A percentile compares a stretch with the other conserved stretches of the same genome.
These are phyloP conservation scores for Acleris literana DNA, from an alignment of 2,888 invertebrate species.

Conservation along the genomic window DNA sequence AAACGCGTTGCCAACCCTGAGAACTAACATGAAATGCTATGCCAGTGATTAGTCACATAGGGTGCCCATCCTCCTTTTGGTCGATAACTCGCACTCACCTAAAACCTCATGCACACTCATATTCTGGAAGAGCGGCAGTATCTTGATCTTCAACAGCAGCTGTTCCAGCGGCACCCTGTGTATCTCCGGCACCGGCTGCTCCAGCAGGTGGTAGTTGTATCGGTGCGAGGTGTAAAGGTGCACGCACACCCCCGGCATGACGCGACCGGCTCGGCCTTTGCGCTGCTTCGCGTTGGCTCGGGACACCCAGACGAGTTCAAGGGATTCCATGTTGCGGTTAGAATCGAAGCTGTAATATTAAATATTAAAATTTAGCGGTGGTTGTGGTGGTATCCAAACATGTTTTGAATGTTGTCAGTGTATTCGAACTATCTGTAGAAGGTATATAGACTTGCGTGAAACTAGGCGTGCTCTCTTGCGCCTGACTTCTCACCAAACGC, in stretches of 20 bases:
- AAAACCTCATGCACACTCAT: slow-evolving; percentile 81
- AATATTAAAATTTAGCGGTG: too few relatives aligned
- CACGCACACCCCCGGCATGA: slow-evolving; percentile 93
- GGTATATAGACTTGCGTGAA: too few relatives aligned
- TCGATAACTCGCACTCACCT: slow-evolving; percentile 56
- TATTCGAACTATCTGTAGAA: too few relatives aligned
- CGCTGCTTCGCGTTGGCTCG: slow-evolving; percentile 95
- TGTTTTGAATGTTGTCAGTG: too few relatives aligned
- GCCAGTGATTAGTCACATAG: not conserved
- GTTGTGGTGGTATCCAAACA: too few relatives aligned
- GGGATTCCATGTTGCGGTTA: slow-evolving; percentile 93
- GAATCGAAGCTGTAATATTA: slow-evolving; percentile 85
- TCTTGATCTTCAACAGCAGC: slow-evolving; percentile 89
- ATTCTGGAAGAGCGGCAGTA: slow-evolving; percentile 80
- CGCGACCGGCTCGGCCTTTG: slow-evolving; percentile 95
- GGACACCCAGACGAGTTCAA: slow-evolving; percentile 95
- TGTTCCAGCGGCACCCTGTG: slow-evolving; percentile 95
- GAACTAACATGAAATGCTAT: too few relatives aligned
- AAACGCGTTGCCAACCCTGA: too few relatives aligned
- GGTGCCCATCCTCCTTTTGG: too few relatives aligned
- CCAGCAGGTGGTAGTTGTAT: slow-evolving; percentile 85
- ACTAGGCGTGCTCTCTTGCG: too few relatives aligned
- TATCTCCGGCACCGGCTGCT: slow-evolving; percentile 94
- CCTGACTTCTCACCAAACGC: too few relatives aligned
- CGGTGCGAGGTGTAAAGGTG: slow-evolving; percentile 92